A percentile compares a stretch with the other conserved stretches of the same genome.
These are phyloP conservation scores for Alcis repandata DNA, from an alignment of 2,888 invertebrate species.

Conservation along the genomic window DNA sequence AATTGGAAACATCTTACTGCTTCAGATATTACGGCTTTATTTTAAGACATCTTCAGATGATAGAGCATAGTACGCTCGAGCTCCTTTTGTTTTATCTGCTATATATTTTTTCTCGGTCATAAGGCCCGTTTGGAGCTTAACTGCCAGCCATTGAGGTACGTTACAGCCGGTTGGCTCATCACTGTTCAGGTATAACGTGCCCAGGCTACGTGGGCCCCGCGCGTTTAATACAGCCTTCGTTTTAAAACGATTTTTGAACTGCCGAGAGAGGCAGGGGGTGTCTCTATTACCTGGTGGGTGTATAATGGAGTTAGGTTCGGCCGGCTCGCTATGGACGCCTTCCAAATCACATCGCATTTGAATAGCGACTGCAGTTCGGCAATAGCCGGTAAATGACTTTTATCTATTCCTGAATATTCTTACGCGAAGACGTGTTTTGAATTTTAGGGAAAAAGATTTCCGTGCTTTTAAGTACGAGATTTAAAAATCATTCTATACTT, in stretches of 20 bases:
- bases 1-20: neutral
- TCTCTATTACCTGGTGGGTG: conserved; percentile 60
- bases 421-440: conserved; percentile 40
- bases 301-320: conserved; percentile 65
- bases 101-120: conserved; percentile 63
- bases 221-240: conserved; percentile 42
- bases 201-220: conserved; percentile 62
- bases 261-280: conserved; percentile 50
- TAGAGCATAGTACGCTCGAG: conserved; percentile 48
- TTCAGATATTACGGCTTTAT: conserved; percentile 7
- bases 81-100: conserved; percentile 63
- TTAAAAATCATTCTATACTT: too few species aligned
- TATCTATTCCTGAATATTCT: conserved; percentile 60
- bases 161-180: conserved; percentile 78
- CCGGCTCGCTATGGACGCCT: conserved; percentile 70
- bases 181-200: conserved; percentile 69
- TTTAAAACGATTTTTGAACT: conserved; percentile 51
- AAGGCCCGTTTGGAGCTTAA: conserved; percentile 73
- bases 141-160: conserved; percentile 74
- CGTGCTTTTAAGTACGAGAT: too few species aligned
- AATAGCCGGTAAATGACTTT: conserved; percentile 72
- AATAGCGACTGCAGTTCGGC: conserved; percentile 72
- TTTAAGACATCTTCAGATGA: conserved; percentile 17
- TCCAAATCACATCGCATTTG: conserved; percentile 81
- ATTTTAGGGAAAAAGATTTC: conserved; percentile 22